Base-by-base conservation (phyloP, 2,797 vertebrate species). In the Mastacembelus armatus region DNA sequence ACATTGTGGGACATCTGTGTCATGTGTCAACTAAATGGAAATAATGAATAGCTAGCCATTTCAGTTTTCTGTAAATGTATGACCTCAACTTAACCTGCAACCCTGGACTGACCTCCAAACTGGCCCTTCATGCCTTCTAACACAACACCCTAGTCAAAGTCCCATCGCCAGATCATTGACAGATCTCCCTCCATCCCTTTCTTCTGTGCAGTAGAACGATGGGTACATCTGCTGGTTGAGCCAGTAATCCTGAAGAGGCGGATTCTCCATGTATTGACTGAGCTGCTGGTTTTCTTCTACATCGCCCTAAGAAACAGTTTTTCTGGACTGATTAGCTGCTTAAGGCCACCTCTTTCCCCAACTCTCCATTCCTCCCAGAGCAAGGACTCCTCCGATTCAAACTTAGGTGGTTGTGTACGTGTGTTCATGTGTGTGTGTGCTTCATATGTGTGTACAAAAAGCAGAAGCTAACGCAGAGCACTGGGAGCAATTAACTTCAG, bases 401-500 rank as follows among this genome's bases (percentile, higher is more conserved):
- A 78, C 66, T 60, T 58, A 15, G 47, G 49, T 42, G 36, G 39
- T 43, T 61, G 44, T 50, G 50, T 62, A 3, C 58, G 47, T 61
- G 47, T 51, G 21, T 45, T 33, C n/a, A 33, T 60, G 48, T 61
- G 64, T 29, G 45, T 51, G 47, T 61, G 47, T 51, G 21, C n/a
- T 45, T 33, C n/a, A 33, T 60, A 48, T 61, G 64, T 29, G 45
- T 51, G n/a, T n/a, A n/a, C n/a, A n/a, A 84, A 79, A 80, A 68
- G 70, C 45, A 66, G 66, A 82, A 80, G 82, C 66, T 59, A 84
- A 79, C 45, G 45, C 74, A 52, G 89, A 89, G 88, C 84, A 74
- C 76, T 85, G 91, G 90, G 90, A 92, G 88, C 84, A 92, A 92
- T 91, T 91, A 93, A 78, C 85, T 84, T 79, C 58, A 60, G 65